phyloP scores from a whole-genome alignment of 2,888 invertebrate genomes.

The Cancer borealis region DNA sequence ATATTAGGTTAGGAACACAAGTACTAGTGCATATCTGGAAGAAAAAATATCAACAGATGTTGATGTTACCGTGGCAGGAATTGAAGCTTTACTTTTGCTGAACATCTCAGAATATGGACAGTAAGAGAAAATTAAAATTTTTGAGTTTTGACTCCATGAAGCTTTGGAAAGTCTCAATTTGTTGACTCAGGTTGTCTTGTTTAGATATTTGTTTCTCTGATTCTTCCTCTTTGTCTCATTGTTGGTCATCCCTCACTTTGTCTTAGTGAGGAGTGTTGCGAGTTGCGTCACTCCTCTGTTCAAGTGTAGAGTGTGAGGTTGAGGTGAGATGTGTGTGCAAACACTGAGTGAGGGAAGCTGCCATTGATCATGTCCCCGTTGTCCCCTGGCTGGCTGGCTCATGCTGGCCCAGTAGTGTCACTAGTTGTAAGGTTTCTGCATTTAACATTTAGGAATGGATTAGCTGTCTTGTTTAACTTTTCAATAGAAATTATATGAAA shows the following conservation, averaged over 20 bases:
- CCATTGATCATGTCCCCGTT: conserved; percentile 41
- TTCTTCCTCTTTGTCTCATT: not conserved
- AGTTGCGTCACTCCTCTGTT: not conserved
- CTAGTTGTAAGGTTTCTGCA: conserved; percentile 67
- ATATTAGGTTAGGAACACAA: not conserved
- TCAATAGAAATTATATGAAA: conserved; percentile 74
- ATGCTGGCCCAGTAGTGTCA: conserved; percentile 28
- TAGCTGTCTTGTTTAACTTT: conserved; percentile 75
- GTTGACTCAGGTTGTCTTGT: conserved; percentile 34
- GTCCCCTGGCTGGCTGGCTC: conserved; percentile 72
- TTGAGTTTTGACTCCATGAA: not conserved
- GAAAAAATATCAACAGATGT: not conserved
- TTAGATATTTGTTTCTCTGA: not conserved
- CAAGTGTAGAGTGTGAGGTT: not conserved
- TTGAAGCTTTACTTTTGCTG: conserved; percentile 13
- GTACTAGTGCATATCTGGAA: conserved; percentile 5
- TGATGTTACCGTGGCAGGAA: not conserved
- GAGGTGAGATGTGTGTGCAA: not conserved
- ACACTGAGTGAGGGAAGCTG: conserved; percentile 18
- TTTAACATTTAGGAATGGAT: conserved; percentile 71
- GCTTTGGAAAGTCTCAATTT: not conserved
- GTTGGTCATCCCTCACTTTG: not conserved
- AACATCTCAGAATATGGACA: not conserved
- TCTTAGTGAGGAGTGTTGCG: not conserved
- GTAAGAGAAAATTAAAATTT: not conserved